These are phyloP conservation scores for Hoplostethus atlanticus DNA, from an alignment of 2,797 vertebrate species.

Conservation along the genomic window DNA sequence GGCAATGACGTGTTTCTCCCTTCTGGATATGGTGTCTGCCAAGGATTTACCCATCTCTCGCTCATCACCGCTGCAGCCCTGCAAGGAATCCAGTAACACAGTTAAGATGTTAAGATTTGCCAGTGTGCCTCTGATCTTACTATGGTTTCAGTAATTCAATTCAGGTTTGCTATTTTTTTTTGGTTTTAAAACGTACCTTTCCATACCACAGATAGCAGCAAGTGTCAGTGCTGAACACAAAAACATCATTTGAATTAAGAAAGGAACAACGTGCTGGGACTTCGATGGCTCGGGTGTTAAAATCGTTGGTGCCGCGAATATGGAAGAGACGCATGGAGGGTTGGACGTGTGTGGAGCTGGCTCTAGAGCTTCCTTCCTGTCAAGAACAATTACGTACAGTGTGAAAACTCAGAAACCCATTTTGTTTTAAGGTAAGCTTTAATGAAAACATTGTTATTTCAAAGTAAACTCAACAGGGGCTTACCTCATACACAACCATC, in stretches of 20 bases:
- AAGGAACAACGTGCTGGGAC: constrained; percentile 79
- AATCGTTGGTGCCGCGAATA: constrained; percentile 83
- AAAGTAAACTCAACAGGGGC: background rate
- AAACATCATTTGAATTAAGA: constrained; percentile 92
- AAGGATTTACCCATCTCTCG: constrained; percentile 89
- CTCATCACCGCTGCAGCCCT: constrained; percentile 92
- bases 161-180: background rate
- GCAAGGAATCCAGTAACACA: constrained; percentile 9
- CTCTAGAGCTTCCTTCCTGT: constrained; percentile 85
- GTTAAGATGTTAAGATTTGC: background rate
- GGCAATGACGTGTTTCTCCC: constrained; percentile 87
- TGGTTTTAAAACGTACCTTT: constrained; percentile 77
- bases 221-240: constrained; percentile 86
- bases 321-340: constrained; percentile 86
- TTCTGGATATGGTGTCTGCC: constrained; percentile 86
- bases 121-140: no score
- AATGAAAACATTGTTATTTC: no score
- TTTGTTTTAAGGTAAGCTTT: background rate
- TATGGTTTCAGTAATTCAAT: no score
- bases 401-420: background rate
- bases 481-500: constrained; percentile 89
- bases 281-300: constrained; percentile 89
- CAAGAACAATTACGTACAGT: background rate
- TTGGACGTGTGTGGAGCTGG: constrained; percentile 32
- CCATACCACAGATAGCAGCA: constrained; percentile 92